Evolutionary conservation across 1,140 invertebrate genomes (phyloP).

Genomic region (Drosophila sturtevanti): DNA sequence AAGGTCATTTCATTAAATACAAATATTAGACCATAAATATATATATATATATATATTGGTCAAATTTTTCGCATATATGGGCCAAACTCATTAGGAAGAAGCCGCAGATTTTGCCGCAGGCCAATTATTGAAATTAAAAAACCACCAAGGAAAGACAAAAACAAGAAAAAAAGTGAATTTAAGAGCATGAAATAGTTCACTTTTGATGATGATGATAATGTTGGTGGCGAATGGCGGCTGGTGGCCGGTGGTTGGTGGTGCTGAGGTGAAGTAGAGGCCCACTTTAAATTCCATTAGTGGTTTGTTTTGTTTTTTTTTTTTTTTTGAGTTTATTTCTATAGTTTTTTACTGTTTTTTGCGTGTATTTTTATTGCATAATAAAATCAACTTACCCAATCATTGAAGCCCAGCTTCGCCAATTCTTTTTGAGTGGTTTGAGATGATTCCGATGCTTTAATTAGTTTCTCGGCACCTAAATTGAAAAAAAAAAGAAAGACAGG

Average conservation of each 20-base stretch:
- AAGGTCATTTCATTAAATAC: slow-evolving; percentile 51
- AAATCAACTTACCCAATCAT: slow-evolving; percentile 90
- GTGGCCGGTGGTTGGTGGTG: slow-evolving; percentile 28
- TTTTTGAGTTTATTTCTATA: not conserved
- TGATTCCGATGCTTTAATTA: slow-evolving; percentile 84
- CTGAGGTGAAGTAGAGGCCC: slow-evolving; percentile 67
- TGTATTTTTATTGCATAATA: slow-evolving; percentile 20
- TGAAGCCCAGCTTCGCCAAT: slow-evolving; percentile 90
- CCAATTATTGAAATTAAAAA: slow-evolving; percentile 77
- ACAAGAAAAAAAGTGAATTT: slow-evolving; percentile 49
- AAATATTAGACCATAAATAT: slow-evolving; percentile 52
- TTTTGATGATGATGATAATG: slow-evolving; percentile 66
- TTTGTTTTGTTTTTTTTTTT: slow-evolving; percentile 21
- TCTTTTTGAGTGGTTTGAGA: slow-evolving; percentile 86
- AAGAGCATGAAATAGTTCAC: slow-evolving; percentile 63
- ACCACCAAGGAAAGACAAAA: not conserved
- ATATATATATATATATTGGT: slow-evolving; percentile 17
- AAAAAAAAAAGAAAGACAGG: not conserved
- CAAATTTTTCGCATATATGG: slow-evolving; percentile 24
- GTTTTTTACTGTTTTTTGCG: not conserved
- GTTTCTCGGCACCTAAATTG: slow-evolving; percentile 83
- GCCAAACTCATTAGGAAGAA: slow-evolving; percentile 70
- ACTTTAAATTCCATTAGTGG: slow-evolving; percentile 69
- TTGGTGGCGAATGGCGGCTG: slow-evolving; percentile 34
- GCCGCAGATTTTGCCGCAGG: slow-evolving; percentile 40